Percentiles rank a stretch among this genome's conserved stretches.
Conservation (phyloP, 2,888 invertebrate genomes). For the Pseudoips prasinana region DNA sequence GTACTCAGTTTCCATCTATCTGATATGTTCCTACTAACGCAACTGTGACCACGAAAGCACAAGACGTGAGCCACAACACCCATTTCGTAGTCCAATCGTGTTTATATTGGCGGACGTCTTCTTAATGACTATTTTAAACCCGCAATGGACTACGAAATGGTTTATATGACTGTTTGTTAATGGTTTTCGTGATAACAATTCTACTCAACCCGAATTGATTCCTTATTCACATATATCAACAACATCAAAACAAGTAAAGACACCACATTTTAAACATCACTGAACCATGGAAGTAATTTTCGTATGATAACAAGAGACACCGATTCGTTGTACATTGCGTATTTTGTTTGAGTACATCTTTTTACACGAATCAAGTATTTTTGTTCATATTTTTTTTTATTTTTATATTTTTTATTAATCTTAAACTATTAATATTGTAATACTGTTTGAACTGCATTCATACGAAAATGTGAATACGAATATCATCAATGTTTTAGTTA, state of each 20-base stretch:
- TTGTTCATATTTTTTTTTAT: conserved; percentile 3
- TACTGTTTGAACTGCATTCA: conserved; percentile 32
- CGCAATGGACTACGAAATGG: conserved; percentile 10
- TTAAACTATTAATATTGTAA: conserved; percentile 20
- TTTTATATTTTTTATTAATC: conserved; percentile 9
- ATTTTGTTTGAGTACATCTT: conserved; percentile 7
- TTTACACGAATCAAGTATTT: conserved; percentile 21
- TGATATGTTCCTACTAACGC: conserved; percentile 68
- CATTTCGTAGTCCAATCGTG: conserved; percentile 9
- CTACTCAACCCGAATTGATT: conserved; percentile 65
- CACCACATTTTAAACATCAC: conserved; percentile 46
- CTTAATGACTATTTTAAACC: conserved; percentile 1
- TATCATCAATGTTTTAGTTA: not conserved
- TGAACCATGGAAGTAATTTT: conserved; percentile 33
- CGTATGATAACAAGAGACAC: too few relatives aligned
- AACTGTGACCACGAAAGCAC: conserved; percentile 19
- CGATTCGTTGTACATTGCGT: conserved; percentile 32
- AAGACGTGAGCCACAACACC: not conserved
- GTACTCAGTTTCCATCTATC: conserved; percentile 71
- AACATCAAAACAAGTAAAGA: conserved; percentile 80
- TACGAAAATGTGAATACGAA: conserved; percentile 27
- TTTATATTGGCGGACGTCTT: conserved; percentile 1
- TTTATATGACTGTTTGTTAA: not conserved
- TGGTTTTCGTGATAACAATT: conserved; percentile 17
- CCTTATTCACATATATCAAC: conserved; percentile 78